A percentile compares a stretch with the other conserved stretches of the same genome.
Conservation (phyloP, 2,797 vertebrate genomes). For the Coendou prehensilis region DNA sequence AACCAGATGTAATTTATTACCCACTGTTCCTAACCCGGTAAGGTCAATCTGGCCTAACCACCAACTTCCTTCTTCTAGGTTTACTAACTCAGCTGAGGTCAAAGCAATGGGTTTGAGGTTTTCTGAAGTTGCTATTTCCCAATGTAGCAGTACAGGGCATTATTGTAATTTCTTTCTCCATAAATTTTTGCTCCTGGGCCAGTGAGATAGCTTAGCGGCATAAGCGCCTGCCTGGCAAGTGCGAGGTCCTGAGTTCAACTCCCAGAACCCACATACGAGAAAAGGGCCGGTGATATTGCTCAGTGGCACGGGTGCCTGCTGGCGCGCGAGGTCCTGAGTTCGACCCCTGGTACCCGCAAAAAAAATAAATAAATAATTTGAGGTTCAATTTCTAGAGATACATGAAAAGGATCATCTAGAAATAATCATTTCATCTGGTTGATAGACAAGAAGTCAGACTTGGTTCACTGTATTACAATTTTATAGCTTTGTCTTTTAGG, state of each 20-base stretch:
- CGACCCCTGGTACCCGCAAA: too few species aligned
- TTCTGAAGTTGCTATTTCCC: not conserved
- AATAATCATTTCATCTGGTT: not conserved
- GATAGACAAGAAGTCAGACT: not conserved
- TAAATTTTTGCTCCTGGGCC: not conserved
- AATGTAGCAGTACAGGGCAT: not conserved
- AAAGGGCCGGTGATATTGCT: too few species aligned
- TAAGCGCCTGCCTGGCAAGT: too few species aligned
- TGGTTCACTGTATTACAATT: not conserved
- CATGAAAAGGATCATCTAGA: not conserved
- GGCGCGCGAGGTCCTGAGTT: too few species aligned
- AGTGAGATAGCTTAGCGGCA: too few species aligned
- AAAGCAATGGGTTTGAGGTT: constrained; percentile 1
- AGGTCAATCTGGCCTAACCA: not conserved
- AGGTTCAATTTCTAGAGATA: not conserved
- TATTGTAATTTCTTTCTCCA: not conserved
- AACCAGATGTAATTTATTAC: not conserved
- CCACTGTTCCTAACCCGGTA: not conserved
- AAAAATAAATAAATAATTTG: not conserved
- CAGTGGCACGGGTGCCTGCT: too few species aligned
- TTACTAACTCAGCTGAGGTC: not conserved
- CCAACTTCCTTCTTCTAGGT: not conserved
- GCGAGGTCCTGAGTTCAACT: too few species aligned
- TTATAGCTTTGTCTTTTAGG: not conserved
- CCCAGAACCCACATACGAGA: too few species aligned